Conservation (phyloP, 1,140 invertebrate species). For the Leucophenga varia region DNA sequence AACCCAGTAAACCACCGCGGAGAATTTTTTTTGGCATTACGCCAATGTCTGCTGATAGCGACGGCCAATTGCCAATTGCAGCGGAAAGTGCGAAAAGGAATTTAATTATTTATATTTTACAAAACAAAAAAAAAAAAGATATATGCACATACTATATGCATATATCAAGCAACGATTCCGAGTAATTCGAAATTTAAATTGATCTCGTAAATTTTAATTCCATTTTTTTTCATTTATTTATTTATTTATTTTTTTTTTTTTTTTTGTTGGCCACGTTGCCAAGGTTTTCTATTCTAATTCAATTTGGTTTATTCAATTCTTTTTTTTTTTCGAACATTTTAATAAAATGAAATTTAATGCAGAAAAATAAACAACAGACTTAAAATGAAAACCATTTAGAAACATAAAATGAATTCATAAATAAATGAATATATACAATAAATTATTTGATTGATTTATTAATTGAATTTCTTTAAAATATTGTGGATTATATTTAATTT, state of each 20-base stretch:
- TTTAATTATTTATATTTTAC: constrained; percentile 45
- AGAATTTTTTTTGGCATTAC: constrained; percentile 30
- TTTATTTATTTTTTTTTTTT: too few species aligned
- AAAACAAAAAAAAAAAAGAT: constrained; percentile 1
- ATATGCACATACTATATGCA: too few species aligned
- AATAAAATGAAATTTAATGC: constrained; percentile 25
- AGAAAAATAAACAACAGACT: too few species aligned
- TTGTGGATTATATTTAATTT: too few species aligned
- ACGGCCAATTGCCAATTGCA: background rate
- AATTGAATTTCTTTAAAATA: too few species aligned
- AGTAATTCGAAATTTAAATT: constrained; percentile 37
- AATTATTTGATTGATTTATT: too few species aligned
- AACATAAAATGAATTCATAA: constrained; percentile 1
- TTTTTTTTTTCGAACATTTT: background rate
- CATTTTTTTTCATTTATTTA: too few species aligned
- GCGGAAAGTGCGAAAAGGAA: constrained; percentile 40
- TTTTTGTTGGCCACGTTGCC: constrained; percentile 31
- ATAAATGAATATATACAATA: too few species aligned
- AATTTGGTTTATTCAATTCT: background rate
- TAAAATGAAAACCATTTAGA: constrained; percentile 11
- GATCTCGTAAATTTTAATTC: too few species aligned
- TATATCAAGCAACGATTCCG: too few species aligned
- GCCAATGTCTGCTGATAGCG: constrained; percentile 14
- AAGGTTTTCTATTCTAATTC: constrained; percentile 10
- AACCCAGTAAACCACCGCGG: constrained; percentile 42